Base-by-base conservation (phyloP, 35 echinoderm and acorn worm species). In the Apostichopus californicus region DNA sequence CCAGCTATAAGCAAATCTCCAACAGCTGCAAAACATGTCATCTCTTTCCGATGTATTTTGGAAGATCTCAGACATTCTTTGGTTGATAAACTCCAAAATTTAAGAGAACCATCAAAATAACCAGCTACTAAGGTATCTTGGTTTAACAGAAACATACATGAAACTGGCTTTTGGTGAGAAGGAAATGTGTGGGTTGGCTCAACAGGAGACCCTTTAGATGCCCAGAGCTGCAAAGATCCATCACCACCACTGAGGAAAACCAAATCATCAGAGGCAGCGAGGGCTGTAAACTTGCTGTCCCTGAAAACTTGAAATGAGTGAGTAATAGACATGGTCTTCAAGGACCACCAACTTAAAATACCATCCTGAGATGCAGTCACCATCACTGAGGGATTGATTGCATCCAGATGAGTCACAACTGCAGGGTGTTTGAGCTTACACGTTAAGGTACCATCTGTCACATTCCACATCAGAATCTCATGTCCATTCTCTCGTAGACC, bases 81-180 rank as follows among this genome's bases (percentile, higher is more conserved):
- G 52, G 20, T 90, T 1, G 71, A 71, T 58, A 95, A 18, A 60
- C 78, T 59, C 96, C 96, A 98, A 34, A 98, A 90, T 82, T 95
- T 95, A 14, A 98, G 89, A 5, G 87, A 93, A 18, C 94, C 93
- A 77, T 98, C 94, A 77, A 93, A 95, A 56, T 92, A 95, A 55
- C 93, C 96, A 9, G 24, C 60, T 5, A 78, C 90, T 9, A 92
- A 14, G 6, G 24, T 92, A 52, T 64, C 90, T 11, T 83, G 23
- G 8, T 92, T 71, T 23, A 89, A 89, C 22, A 53, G 28, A 73
- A 34, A 89, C 86, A 89, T 89, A 52, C 61, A 64, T 10, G 86
- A 89, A 28, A 87, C 86, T 12, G 86, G 57, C 23, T 64, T 87
- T 6, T 54, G 5, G 64, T 87, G 86, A 9, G 63, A 0, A 53